Conservation (phyloP, 30 jellyfish, hydroid and myxozoan species). For the Hydra vulgaris region DNA sequence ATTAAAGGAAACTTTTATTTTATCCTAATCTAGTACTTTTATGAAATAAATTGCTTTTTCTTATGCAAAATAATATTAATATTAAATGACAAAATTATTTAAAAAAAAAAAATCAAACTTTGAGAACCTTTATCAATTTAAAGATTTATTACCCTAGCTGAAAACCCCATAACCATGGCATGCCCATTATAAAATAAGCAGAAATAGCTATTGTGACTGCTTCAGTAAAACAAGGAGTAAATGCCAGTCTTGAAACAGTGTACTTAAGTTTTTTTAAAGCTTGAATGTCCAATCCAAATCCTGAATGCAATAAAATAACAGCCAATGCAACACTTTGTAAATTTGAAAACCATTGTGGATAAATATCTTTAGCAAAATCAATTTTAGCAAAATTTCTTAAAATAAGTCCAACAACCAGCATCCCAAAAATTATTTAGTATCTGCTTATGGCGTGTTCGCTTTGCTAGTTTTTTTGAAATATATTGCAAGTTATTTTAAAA, state of each 20-base stretch:
- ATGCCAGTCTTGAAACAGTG: constrained; percentile 70
- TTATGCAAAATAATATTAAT: no score
- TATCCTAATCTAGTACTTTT: no score
- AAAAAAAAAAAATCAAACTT: no score
- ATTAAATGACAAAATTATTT: no score
- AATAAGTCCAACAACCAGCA: constrained; percentile 73
- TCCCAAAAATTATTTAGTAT: no score
- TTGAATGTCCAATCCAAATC: constrained; percentile 74
- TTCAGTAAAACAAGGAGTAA: constrained; percentile 73
- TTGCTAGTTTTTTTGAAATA: no score
- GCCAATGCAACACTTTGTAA: constrained; percentile 63
- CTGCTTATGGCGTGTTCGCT: no score
- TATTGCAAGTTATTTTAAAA: no score
- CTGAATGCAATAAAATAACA: constrained; percentile 67
- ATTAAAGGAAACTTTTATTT: no score
- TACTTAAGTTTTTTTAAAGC: constrained; percentile 62
- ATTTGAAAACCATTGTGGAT: constrained; percentile 64
- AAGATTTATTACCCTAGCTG: constrained; percentile 94
- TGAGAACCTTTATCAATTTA: no score
- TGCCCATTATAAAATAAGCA: constrained; percentile 68
- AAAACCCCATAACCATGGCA: constrained; percentile 94
- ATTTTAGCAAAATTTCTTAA: constrained; percentile 47
- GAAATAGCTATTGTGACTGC: constrained; percentile 62
- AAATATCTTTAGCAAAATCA: constrained; percentile 48
- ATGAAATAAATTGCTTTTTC: no score